Evolutionary conservation across 2,888 invertebrate species (phyloP).

Genomic region (Exephanes ischioxanthus): DNA sequence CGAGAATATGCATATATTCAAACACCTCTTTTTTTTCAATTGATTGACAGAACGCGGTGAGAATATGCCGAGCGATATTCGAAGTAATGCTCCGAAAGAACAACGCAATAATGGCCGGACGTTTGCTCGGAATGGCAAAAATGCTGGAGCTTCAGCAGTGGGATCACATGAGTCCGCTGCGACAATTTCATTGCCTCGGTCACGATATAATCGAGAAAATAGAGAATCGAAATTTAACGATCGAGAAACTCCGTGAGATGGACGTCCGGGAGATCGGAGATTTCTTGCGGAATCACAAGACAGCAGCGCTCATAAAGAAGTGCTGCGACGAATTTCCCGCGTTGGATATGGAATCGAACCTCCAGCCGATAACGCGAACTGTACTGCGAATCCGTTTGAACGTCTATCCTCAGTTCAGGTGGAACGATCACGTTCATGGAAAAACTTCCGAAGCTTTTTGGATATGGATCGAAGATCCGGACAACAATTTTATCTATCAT

Average conservation of each 20-base stretch:
- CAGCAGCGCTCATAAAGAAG: conserved; percentile 91
- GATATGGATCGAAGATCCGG: conserved; percentile 99
- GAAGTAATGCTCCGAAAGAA: conserved; percentile 96
- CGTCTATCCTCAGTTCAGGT: conserved; percentile 91
- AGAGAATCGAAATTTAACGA: conserved; percentile 90
- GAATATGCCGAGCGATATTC: conserved; percentile 96
- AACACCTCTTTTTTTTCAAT: neutral
- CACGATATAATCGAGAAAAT: conserved; percentile 93
- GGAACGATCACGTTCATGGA: conserved; percentile 97
- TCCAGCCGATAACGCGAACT: conserved; percentile 98
- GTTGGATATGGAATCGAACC: conserved; percentile 92
- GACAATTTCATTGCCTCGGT: conserved; percentile 93
- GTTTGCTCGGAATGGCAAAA: conserved; percentile 95
- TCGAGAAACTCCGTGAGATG: conserved; percentile 94
- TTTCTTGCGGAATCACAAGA: conserved; percentile 91
- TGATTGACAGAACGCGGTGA: conserved; percentile 91
- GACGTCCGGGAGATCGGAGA: conserved; percentile 93
- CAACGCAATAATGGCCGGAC: conserved; percentile 94
- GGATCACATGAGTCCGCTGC: conserved; percentile 94
- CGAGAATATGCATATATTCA: neutral
- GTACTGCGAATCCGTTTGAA: conserved; percentile 93
- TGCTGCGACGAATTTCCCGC: conserved; percentile 95
- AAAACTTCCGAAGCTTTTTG: conserved; percentile 96
- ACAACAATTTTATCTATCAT: conserved; percentile 97
- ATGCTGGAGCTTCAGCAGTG: conserved; percentile 97